Evolutionary conservation across 1,140 invertebrate genomes (phyloP).

Genomic region (Aphaenogaster floridana): DNA sequence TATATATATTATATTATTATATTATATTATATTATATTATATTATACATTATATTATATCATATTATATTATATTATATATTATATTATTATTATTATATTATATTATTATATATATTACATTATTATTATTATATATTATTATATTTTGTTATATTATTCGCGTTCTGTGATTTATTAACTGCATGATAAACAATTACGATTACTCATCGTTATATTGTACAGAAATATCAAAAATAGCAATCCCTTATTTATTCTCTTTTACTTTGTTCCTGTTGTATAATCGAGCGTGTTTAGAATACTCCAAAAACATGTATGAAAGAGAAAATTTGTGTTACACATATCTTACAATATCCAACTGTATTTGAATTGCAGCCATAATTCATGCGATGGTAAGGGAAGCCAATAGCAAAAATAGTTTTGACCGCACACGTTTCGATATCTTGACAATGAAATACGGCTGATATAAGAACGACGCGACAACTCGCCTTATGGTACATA

Average conservation of each 20-base stretch:
- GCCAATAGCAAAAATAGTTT: conserved; percentile 15
- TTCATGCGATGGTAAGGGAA: conserved; percentile 9
- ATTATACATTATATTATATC: no score
- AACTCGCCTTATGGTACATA: neutral
- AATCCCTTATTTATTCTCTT: neutral
- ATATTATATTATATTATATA: no score
- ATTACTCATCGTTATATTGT: neutral
- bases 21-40: no score
- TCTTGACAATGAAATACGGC: conserved; percentile 47
- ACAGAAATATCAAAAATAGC: conserved; percentile 4
- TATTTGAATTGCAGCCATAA: neutral
- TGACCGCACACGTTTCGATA: conserved; percentile 25
- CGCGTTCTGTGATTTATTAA: neutral
- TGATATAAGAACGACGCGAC: neutral
- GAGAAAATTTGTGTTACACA: neutral
- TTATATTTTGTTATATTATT: no score
- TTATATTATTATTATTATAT: no score
- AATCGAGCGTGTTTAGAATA: neutral
- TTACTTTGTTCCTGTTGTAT: neutral
- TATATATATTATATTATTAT: no score
- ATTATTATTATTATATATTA: no score
- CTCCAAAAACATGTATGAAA: conserved; percentile 12
- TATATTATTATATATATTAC: no score
- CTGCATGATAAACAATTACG: neutral
- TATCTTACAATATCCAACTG: conserved; percentile 6